These are phyloP conservation scores for Morpho helenor DNA, from an alignment of 2,888 invertebrate genomes.

Conservation along the genomic window DNA sequence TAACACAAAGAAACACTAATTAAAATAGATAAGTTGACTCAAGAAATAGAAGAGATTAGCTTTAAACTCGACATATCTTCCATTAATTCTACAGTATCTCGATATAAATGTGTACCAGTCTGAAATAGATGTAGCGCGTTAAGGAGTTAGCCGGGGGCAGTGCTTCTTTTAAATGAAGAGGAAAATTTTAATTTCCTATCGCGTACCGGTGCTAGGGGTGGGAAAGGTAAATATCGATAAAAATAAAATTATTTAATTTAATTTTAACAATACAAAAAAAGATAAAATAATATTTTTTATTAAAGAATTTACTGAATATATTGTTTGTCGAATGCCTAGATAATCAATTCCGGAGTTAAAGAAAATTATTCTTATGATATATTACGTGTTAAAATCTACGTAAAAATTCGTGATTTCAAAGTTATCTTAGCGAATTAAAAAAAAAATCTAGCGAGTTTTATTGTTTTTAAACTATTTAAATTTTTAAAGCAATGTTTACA, in stretches of 20 bases:
- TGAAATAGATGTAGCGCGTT: constrained; percentile 68
- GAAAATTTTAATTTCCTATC: constrained; percentile 80
- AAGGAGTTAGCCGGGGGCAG: constrained; percentile 72
- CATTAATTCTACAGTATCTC: constrained; percentile 7
- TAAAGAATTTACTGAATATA: not conserved
- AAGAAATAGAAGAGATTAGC: not conserved
- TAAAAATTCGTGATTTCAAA: not conserved
- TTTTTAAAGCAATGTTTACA: too few species aligned
- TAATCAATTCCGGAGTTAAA: too few species aligned
- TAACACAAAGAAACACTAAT: not conserved
- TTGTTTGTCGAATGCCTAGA: not conserved
- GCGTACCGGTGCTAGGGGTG: constrained; percentile 59
- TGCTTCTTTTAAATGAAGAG: constrained; percentile 78
- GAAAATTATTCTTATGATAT: too few species aligned
- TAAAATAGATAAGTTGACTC: not conserved
- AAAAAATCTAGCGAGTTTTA: too few species aligned
- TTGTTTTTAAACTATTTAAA: too few species aligned
- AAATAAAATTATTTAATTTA: not conserved
- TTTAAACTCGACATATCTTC: constrained; percentile 1
- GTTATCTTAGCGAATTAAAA: too few species aligned
- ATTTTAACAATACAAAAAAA: not conserved
- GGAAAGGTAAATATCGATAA: constrained; percentile 14
- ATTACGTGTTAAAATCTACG: too few species aligned
- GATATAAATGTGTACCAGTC: constrained; percentile 26
- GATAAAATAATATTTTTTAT: too few species aligned